These are phyloP conservation scores for Dendrolimus houi DNA, from an alignment of 2,888 invertebrate genomes.

Conservation along the genomic window DNA sequence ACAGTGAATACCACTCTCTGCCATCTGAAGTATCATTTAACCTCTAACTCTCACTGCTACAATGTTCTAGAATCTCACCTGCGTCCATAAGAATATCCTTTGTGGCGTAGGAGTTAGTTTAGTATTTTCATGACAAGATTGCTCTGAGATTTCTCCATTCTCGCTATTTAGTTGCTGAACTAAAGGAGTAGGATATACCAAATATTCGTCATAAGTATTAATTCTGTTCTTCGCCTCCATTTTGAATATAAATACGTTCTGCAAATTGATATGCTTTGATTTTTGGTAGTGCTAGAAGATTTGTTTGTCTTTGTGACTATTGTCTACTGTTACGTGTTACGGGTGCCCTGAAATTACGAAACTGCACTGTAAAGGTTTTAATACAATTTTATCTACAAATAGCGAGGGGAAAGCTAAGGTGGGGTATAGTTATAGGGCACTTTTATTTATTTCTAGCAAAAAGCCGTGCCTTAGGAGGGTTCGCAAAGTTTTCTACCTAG, in stretches of 20 bases:
- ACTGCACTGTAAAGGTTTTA: too few relatives aligned
- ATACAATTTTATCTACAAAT: too few relatives aligned
- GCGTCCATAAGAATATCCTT: slow-evolving; percentile 62
- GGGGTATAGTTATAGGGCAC: too few relatives aligned
- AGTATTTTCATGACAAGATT: slow-evolving; percentile 49
- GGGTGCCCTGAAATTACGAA: slow-evolving; percentile 16
- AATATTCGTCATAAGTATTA: slow-evolving; percentile 24
- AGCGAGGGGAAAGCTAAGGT: too few relatives aligned
- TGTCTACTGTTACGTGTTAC: slow-evolving; percentile 58
- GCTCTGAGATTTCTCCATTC: slow-evolving; percentile 62
- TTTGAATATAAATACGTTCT: slow-evolving; percentile 16
- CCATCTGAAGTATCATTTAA: too few relatives aligned
- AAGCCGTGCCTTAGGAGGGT: too few relatives aligned
- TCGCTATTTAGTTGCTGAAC: too few relatives aligned
- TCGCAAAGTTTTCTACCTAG: too few relatives aligned
- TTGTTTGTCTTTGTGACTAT: slow-evolving; percentile 69
- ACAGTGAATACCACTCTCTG: too few relatives aligned
- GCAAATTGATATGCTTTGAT: slow-evolving; percentile 77
- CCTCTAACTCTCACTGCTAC: slow-evolving; percentile 42
- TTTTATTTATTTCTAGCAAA: too few relatives aligned
- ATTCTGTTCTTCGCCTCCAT: background rate
- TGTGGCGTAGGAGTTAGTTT: slow-evolving; percentile 72
- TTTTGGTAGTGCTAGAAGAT: slow-evolving; percentile 79
- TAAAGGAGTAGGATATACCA: too few relatives aligned
- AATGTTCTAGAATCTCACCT: slow-evolving; percentile 43